Percentiles rank a stretch among this genome's conserved stretches.
Conservation (phyloP, 2,797 vertebrate genomes). For the Okamejei kenojei region DNA sequence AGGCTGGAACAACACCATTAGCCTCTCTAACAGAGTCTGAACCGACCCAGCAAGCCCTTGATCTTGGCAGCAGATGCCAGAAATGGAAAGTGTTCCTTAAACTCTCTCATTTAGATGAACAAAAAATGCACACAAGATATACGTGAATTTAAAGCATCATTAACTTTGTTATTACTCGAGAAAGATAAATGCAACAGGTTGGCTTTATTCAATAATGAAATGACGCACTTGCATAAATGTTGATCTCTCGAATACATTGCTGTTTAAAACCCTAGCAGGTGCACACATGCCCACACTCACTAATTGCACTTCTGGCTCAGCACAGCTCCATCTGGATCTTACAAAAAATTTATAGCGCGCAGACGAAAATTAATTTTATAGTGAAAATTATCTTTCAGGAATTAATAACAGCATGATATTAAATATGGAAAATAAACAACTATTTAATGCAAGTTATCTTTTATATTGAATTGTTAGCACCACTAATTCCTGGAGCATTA, state of each 20-base stretch:
- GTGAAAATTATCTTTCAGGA: neutral
- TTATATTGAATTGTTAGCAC: neutral
- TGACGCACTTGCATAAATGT: neutral
- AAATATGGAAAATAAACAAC: neutral
- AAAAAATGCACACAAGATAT: neutral
- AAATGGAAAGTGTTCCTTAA: neutral
- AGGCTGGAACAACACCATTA: neutral
- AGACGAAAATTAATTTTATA: neutral
- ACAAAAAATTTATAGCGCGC: neutral
- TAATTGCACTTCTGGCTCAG: neutral
- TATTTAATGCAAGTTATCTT: neutral
- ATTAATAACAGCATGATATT: neutral
- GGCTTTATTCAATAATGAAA: neutral
- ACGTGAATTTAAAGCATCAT: neutral
- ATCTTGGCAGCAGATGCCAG: neutral
- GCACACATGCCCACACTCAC: neutral
- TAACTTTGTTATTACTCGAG: neutral
- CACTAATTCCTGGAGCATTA: neutral
- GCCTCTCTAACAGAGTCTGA: neutral
- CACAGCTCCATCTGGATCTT: slow-evolving; percentile 8
- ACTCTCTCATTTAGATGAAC: neutral
- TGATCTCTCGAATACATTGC: neutral
- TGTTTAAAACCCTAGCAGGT: neutral
- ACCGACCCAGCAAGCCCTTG: neutral
- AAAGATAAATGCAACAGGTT: neutral